Percentiles rank a stretch among this genome's conserved stretches.
Evolutionary conservation across 92 coral and sea anemone genomes (phyloP).

Genomic region (Siderastrea siderea): DNA sequence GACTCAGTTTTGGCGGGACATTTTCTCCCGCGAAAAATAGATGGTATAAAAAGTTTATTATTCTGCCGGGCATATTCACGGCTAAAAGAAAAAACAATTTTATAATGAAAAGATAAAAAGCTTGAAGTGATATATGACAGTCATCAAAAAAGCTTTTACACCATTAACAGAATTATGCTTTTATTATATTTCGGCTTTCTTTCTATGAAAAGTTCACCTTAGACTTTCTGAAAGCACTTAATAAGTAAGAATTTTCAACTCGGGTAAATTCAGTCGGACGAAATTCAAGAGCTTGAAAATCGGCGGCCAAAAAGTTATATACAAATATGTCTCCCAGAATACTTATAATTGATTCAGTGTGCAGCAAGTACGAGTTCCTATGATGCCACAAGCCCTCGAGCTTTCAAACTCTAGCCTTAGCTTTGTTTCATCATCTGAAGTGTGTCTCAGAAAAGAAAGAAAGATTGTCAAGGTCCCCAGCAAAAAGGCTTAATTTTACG

Average conservation of each 20-base stretch:
- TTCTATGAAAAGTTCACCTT: background rate
- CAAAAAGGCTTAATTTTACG: slow-evolving; percentile 11
- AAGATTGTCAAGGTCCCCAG: background rate
- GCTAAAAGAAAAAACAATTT: background rate
- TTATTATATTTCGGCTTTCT: background rate
- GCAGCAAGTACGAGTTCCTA: background rate
- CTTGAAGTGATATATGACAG: slow-evolving; percentile 7
- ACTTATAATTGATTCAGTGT: background rate
- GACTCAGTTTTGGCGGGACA: background rate
- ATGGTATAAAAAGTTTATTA: background rate
- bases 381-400: background rate
- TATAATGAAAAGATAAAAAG: slow-evolving; percentile 12
- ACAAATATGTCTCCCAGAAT: background rate
- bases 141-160: slow-evolving; percentile 24
- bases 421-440: background rate
- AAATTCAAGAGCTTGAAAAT: background rate
- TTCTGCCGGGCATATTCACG: background rate
- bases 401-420: background rate
- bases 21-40: slow-evolving; percentile 1
- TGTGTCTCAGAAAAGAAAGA: background rate
- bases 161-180: slow-evolving; percentile 18
- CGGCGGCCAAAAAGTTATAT: background rate
- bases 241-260: background rate
- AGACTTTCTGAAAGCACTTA: slow-evolving; percentile 19
- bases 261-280: background rate